Evolutionary conservation across 1,140 invertebrate genomes (phyloP).

Genomic region (Ceratina australensis): DNA sequence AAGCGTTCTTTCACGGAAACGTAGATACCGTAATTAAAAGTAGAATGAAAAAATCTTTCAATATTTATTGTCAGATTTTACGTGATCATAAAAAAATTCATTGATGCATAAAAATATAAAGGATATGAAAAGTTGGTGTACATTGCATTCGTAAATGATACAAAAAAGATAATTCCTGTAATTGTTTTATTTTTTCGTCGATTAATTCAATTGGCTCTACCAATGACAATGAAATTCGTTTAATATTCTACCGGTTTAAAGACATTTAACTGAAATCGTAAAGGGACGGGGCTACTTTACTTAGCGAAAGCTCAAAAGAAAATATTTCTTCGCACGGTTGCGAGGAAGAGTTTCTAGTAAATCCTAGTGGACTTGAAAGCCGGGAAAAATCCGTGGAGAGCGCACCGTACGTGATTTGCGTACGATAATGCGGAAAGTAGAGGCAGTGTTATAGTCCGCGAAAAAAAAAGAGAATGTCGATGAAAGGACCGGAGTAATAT

Average conservation of each 20-base stretch:
- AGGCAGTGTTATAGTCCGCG: not conserved
- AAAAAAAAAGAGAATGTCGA: not conserved
- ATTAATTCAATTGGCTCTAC: no score
- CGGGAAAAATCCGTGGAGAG: not conserved
- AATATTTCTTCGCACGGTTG: not conserved
- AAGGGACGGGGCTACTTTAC: not conserved
- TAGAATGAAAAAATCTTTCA: not conserved
- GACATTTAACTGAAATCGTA: not conserved
- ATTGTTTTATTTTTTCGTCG: no score
- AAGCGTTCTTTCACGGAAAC: not conserved
- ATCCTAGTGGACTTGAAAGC: not conserved
- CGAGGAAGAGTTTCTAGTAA: not conserved
- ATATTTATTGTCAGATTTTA: no score
- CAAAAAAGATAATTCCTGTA: no score
- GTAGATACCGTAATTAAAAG: not conserved
- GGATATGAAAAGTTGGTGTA: no score
- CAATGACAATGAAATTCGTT: not conserved
- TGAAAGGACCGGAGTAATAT: constrained; percentile 5
- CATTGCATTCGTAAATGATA: no score
- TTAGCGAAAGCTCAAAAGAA: not conserved
- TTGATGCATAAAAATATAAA: no score
- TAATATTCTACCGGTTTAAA: no score
- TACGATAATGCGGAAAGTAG: constrained; percentile 12
- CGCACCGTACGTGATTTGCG: constrained; percentile 6
- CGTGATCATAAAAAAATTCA: no score